Percentiles rank a stretch among this genome's conserved stretches.
These are phyloP conservation scores for Gavialis gangeticus DNA, from an alignment of 2,113 vertebrate genomes.

Conservation along the genomic window DNA sequence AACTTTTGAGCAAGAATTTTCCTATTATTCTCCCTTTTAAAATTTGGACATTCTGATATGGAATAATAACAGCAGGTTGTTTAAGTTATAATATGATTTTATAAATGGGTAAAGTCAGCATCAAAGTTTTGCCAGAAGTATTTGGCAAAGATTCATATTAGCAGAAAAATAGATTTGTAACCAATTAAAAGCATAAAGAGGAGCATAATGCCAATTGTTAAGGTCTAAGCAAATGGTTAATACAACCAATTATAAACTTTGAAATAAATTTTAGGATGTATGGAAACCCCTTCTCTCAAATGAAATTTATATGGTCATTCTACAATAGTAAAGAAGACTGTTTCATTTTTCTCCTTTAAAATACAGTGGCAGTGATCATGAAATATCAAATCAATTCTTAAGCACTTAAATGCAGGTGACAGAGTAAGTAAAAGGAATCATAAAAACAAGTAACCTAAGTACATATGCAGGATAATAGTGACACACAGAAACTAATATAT, in stretches of 20 bases:
- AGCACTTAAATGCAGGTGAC: not conserved
- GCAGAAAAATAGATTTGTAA: not conserved
- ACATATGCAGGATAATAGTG: not conserved
- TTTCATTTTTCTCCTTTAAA: too few species aligned
- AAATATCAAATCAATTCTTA: not conserved
- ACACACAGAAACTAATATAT: not conserved
- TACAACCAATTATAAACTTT: not conserved
- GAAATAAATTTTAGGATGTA: not conserved
- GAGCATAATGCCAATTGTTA: too few species aligned
- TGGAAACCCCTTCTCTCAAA: not conserved
- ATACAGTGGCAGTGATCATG: not conserved
- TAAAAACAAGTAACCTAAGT: not conserved
- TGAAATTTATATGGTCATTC: not conserved
- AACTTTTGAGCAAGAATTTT: not conserved
- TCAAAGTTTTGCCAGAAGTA: not conserved
- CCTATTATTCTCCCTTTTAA: not conserved
- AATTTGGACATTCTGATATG: not conserved
- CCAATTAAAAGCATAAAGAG: not conserved
- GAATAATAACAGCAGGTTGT: not conserved
- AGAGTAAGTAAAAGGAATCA: not conserved
- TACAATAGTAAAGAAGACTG: not conserved
- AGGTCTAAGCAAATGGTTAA: not conserved
- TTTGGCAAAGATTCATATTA: not conserved
- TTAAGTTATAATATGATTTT: not conserved
- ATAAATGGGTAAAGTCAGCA: not conserved